Percentiles rank a stretch among this genome's conserved stretches.
phyloP scores from a whole-genome alignment of 2,888 invertebrate genomes.

The Timandra comae region DNA sequence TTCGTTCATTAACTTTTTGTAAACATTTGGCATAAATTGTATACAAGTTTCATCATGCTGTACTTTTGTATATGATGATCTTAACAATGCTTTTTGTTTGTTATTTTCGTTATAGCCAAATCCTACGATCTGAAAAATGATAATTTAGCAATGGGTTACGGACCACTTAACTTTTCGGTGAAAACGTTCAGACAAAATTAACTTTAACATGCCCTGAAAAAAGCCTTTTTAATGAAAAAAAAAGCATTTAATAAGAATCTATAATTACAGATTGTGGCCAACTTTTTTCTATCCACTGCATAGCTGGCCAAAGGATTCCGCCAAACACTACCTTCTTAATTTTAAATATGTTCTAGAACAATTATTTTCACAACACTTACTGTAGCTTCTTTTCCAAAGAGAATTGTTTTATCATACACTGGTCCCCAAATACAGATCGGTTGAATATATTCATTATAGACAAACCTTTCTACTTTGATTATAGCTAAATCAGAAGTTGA shows the following conservation, averaged over 20 bases:
- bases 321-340: too few relatives aligned
- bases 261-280: too few relatives aligned
- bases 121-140: slow-evolving; percentile 72
- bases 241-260: too few relatives aligned
- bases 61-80: slow-evolving; percentile 65
- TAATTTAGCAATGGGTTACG: too few relatives aligned
- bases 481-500: slow-evolving; percentile 62
- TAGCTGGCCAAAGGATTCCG: too few relatives aligned
- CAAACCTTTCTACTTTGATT: slow-evolving; percentile 46
- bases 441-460: slow-evolving; percentile 55
- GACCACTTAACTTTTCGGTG: too few relatives aligned
- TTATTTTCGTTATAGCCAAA: slow-evolving; percentile 79
- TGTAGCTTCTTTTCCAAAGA: slow-evolving; percentile 50
- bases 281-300: too few relatives aligned
- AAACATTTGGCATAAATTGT: slow-evolving; percentile 58
- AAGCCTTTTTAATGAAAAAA: too few relatives aligned
- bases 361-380: too few relatives aligned
- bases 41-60: slow-evolving; percentile 72
- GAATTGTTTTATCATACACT: slow-evolving; percentile 47
- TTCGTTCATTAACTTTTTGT: slow-evolving; percentile 72
- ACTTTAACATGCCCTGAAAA: too few relatives aligned
- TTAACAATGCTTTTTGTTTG: slow-evolving; percentile 61
- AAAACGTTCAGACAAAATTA: too few relatives aligned
- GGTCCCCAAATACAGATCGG: slow-evolving; percentile 68
- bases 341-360: too few relatives aligned